These are phyloP conservation scores for Leucosticte australis DNA, from an alignment of 2,113 vertebrate species.

Conservation along the genomic window DNA sequence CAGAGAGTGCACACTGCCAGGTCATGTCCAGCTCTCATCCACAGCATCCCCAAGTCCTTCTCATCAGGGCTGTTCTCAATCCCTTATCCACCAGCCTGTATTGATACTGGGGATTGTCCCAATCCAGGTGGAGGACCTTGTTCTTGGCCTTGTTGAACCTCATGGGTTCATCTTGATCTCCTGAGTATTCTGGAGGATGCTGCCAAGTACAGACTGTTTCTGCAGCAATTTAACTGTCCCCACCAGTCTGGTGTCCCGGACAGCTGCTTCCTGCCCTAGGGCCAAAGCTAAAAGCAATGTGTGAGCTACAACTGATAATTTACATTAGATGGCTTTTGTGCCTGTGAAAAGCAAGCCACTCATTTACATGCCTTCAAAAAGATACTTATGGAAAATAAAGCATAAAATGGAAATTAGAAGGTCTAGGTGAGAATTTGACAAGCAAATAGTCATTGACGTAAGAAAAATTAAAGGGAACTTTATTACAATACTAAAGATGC, in stretches of 20 bases:
- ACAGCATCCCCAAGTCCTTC: not conserved
- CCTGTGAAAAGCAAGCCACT: not conserved
- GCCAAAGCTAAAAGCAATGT: not conserved
- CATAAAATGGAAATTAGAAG: constrained; percentile 16
- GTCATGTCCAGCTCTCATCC: not conserved
- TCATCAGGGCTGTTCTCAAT: not conserved
- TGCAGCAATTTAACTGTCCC: not conserved
- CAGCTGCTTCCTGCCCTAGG: not conserved
- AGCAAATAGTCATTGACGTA: not conserved
- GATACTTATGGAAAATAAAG: not conserved
- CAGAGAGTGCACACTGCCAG: accelerated
- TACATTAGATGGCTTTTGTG: not conserved
- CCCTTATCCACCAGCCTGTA: not conserved
- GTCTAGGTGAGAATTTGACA: constrained; percentile 27
- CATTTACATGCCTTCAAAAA: not conserved
- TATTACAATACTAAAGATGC: not conserved
- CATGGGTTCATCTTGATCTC: not conserved
- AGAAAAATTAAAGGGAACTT: not conserved
- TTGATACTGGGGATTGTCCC: not conserved
- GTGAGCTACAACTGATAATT: not conserved
- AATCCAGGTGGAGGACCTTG: not conserved
- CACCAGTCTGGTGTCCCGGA: not conserved
- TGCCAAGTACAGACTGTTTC: not conserved
- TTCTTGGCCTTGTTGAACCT: not conserved
- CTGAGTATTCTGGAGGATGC: not conserved